phyloP scores from a whole-genome alignment of 2,113 vertebrate species.

The Stomatorhinus ivindoensis region DNA sequence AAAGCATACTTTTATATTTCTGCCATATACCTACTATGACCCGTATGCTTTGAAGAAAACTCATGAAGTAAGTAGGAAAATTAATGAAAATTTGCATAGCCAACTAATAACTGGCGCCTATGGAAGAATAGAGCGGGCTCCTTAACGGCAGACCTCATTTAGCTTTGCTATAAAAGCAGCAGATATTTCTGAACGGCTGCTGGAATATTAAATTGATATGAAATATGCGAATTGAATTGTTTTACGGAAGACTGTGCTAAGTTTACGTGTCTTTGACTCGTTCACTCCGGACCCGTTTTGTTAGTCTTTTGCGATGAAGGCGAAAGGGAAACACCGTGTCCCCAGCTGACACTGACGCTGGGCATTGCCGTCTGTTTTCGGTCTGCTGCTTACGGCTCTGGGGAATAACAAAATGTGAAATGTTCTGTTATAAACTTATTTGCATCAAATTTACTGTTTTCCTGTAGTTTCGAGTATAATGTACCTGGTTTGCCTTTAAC shows the following conservation, averaged over 20 bases:
- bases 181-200: neutral
- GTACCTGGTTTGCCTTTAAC: neutral
- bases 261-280: neutral
- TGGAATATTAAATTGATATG: neutral
- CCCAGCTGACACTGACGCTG: neutral
- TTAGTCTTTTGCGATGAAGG: neutral
- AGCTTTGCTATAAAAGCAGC: neutral
- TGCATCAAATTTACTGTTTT: neutral
- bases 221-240: neutral
- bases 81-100: neutral
- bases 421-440: neutral
- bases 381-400: neutral
- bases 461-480: neutral
- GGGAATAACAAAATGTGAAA: neutral
- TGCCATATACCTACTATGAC: neutral
- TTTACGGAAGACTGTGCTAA: neutral
- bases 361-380: neutral
- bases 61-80: neutral
- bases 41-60: neutral
- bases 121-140: neutral
- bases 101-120: neutral
- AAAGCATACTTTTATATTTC: neutral
- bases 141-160: neutral
- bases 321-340: neutral
- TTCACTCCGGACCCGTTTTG: neutral